A percentile compares a stretch with the other conserved stretches of the same genome.
Evolutionary conservation across 2,797 vertebrate genomes (phyloP).

Genomic region (Sciaenops ocellatus): DNA sequence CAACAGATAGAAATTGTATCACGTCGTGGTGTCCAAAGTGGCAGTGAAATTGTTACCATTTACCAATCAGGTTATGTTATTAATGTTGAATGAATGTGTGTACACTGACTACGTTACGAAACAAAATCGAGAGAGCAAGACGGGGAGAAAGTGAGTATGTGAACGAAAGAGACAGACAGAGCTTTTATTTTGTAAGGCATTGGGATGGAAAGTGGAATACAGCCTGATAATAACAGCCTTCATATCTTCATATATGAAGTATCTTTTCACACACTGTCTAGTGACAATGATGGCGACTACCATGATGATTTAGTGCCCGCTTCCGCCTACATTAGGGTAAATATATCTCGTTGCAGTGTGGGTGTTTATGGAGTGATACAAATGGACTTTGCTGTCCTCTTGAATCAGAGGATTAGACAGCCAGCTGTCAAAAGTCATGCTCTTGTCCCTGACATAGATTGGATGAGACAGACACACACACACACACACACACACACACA

Average conservation of each 20-base stretch:
- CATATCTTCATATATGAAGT: conserved; percentile 14
- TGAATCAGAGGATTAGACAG: conserved; percentile 72
- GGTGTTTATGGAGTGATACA: conserved; percentile 57
- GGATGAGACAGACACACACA: conserved; percentile 33
- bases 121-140: background rate
- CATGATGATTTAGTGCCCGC: conserved; percentile 18
- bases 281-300: conserved; percentile 2
- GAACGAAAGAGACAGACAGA: background rate
- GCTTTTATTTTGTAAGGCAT: background rate
- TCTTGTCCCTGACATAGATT: conserved; percentile 57
- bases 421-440: conserved; percentile 70
- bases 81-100: background rate
- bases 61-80: background rate
- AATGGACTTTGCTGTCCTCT: conserved; percentile 77
- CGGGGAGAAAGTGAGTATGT: background rate
- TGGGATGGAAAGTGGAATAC: background rate
- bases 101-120: background rate
- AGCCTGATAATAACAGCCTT: background rate
- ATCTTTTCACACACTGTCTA: conserved; percentile 31
- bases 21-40: background rate
- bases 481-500: conserved; percentile 28
- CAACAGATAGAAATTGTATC: conserved; percentile 1
- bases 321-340: conserved; percentile 50
- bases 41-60: conserved; percentile 1
- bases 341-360: conserved; percentile 52